A percentile compares a stretch with the other conserved stretches of the same genome.
Conservation (phyloP, 2,797 vertebrate genomes). For the Hoplostethus atlanticus region DNA sequence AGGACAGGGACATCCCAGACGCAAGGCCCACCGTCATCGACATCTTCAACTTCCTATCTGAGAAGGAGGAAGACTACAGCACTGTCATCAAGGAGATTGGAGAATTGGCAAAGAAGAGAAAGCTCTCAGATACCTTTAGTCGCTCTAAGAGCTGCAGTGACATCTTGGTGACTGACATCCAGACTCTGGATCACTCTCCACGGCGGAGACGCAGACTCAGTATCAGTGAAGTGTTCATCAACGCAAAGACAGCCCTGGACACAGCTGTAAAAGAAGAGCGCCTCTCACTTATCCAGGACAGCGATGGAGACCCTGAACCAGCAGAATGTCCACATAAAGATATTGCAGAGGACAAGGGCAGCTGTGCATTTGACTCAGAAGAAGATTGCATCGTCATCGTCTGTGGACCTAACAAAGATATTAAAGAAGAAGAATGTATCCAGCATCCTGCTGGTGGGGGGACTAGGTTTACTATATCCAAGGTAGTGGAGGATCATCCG, state of each 20-base stretch:
- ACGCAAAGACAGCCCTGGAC: background rate
- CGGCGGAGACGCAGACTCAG: constrained; percentile 75
- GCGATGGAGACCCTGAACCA: constrained; percentile 48
- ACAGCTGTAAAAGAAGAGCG: constrained; percentile 6
- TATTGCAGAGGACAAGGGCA: constrained; percentile 63
- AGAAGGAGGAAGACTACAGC: constrained; percentile 93
- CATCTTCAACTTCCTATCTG: constrained; percentile 93
- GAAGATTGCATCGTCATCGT: constrained; percentile 79
- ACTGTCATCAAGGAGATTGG: constrained; percentile 94
- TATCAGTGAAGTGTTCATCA: constrained; percentile 83
- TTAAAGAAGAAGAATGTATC: constrained; percentile 48
- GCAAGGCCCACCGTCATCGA: constrained; percentile 83
- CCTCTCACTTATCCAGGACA: constrained; percentile 59
- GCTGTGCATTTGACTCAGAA: constrained; percentile 76
- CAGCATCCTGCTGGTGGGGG: constrained; percentile 34
- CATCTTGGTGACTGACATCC: constrained; percentile 74
- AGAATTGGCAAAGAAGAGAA: constrained; percentile 62
- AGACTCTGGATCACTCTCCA: constrained; percentile 82
- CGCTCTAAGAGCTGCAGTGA: constrained; percentile 83
- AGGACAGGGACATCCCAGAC: constrained; percentile 51
- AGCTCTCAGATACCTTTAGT: constrained; percentile 52
- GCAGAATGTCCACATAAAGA: constrained; percentile 78
- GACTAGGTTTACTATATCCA: constrained; percentile 79
- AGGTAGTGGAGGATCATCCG: constrained; percentile 64
- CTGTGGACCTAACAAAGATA: constrained; percentile 76